phyloP scores from a whole-genome alignment of 2,113 vertebrate genomes.

The Spea bombifrons region DNA sequence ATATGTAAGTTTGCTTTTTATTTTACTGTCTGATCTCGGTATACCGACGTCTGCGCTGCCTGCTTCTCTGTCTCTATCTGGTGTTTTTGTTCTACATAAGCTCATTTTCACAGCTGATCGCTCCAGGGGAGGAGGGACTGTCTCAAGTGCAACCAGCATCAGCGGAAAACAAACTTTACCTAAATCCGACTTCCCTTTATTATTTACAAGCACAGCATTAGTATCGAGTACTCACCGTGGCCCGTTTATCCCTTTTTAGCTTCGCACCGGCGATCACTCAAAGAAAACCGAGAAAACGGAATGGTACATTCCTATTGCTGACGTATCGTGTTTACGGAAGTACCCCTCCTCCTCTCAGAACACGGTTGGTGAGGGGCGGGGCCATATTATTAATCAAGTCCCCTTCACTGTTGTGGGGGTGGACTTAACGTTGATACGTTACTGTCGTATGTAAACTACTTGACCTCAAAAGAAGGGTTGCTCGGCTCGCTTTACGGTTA shows the following conservation, averaged over 20 bases:
- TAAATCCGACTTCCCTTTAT: not conserved
- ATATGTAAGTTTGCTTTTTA: not conserved
- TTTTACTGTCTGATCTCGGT: not conserved
- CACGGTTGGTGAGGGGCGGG: not conserved
- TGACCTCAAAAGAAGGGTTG: too few species aligned
- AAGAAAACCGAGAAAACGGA: not conserved
- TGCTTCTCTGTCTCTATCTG: not conserved
- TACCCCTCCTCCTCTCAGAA: conserved; percentile 1
- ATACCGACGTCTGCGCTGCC: not conserved
- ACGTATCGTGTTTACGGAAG: conserved; percentile 41
- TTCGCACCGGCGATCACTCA: not conserved
- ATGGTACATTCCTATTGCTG: not conserved
- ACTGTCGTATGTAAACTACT: too few species aligned
- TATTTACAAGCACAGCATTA: not conserved
- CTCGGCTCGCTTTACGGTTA: too few species aligned
- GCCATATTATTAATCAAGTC: not conserved
- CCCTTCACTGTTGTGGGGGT: too few species aligned
- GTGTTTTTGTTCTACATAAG: conserved; percentile 36
- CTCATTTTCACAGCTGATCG: conserved; percentile 25
- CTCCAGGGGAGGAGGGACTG: conserved; percentile 27
- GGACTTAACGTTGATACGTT: not conserved
- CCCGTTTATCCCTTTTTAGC: not conserved
- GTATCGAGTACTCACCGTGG: not conserved
- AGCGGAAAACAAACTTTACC: not conserved
- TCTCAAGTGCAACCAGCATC: conserved; percentile 6